These are phyloP conservation scores for Rhynchonema sp. DNA, from an alignment of 2,888 invertebrate species.

Conservation along the genomic window DNA sequence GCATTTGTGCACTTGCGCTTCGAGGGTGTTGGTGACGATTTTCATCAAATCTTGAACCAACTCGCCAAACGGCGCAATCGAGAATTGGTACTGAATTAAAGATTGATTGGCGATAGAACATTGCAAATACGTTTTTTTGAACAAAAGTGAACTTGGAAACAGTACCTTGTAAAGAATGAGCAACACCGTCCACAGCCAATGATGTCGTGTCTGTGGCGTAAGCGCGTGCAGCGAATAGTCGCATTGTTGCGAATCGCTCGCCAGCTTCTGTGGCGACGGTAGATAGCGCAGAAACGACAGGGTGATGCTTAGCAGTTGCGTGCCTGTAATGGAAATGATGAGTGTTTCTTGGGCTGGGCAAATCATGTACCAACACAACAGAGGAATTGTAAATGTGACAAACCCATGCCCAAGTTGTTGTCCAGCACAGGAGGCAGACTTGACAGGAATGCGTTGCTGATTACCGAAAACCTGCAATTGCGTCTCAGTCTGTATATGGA, in stretches of 20 bases:
- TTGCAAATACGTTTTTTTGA: background rate
- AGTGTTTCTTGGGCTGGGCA: background rate
- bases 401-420: slow-evolving; percentile 78
- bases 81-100: slow-evolving; percentile 33
- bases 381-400: background rate
- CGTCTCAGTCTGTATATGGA: background rate
- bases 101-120: background rate
- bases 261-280: slow-evolving; percentile 51
- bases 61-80: slow-evolving; percentile 30
- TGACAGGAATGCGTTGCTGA: slow-evolving; percentile 83
- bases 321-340: slow-evolving; percentile 23
- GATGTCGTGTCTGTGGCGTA: slow-evolving; percentile 55
- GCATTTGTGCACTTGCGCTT: slow-evolving; percentile 75
- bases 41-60: slow-evolving; percentile 60
- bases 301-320: slow-evolving; percentile 62
- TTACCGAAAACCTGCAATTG: slow-evolving; percentile 55
- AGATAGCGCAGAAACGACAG: slow-evolving; percentile 58
- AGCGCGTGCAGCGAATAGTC: slow-evolving; percentile 50
- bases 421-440: slow-evolving; percentile 71
- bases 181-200: slow-evolving; percentile 78
- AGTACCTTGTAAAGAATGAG: slow-evolving; percentile 89
- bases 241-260: slow-evolving; percentile 42
- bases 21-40: slow-evolving; percentile 73
- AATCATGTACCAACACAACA: background rate
- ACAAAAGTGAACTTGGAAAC: too few species aligned